Evolutionary conservation across 2,888 invertebrate species (phyloP), one percentile per base, ranked within the genome.

Genomic region (Thalpophila matura): DNA sequence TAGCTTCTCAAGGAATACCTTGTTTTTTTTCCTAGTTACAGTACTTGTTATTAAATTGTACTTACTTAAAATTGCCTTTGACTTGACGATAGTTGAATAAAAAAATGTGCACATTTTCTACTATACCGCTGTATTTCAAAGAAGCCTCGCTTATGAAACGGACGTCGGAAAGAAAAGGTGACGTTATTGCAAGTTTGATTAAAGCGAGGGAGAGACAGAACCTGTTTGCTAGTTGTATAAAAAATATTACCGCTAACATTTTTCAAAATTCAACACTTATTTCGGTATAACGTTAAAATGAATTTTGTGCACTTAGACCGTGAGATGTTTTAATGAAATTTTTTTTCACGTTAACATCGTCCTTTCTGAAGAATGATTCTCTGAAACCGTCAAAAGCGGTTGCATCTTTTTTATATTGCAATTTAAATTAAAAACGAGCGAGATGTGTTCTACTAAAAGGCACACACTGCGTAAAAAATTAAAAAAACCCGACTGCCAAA

Each of bases 121-220:
- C 43, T 12, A n/a, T 35, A 33, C 18, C 5, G 22, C 47, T n/a
- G 79, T 85, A 77, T 85, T 84, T 87, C 85, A 84, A 84, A 82
- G 84, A 80, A 83, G 74, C 76, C 77, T 81, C 42, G 56, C 82
- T 87, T 87, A 86, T 86, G 80, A 89, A 87, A 86, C 81, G 83
- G 77, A 67, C 75, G 72, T 79, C 79, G 85, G 80, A 82, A 71
- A 83, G 78, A 83, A 88, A n/a, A 85, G 73, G 74, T 74, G 67
- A 77, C 73, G 77, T 85, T 86, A 86, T 87, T 86, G 85, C 85
- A 82, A 84, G 77, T 89, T 89, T 89, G 84, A 91, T 88, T 89
- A 87, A 90, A 89, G 73, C 71, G 71, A 54, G 78, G 35, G 26
- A 57, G 35, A 45, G 71, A 74, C 69, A 33, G 60, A 80, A 45